A percentile compares a stretch with the other conserved stretches of the same genome.
Evolutionary conservation across 1,140 invertebrate species (phyloP).

Genomic region (Neodiprion virginianus): DNA sequence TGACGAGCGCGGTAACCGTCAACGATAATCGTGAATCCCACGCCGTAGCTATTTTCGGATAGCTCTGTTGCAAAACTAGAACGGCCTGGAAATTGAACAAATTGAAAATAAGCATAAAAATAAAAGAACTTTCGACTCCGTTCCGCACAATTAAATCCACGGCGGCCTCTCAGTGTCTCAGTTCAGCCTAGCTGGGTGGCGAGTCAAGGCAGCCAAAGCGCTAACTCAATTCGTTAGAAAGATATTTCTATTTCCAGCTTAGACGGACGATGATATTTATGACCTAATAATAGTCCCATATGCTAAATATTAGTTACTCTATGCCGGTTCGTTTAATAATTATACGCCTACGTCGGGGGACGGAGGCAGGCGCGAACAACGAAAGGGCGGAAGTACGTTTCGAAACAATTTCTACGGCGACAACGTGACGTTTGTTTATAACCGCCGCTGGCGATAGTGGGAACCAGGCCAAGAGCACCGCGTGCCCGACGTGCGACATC

Average conservation of each 20-base stretch:
- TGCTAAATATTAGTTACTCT: too few species aligned
- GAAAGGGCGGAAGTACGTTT: conserved; percentile 9
- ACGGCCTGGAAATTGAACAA: not conserved
- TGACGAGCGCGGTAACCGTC: not conserved
- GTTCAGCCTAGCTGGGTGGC: too few species aligned
- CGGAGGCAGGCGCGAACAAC: too few species aligned
- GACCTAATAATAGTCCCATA: too few species aligned
- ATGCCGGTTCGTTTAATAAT: too few species aligned
- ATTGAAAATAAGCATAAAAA: too few species aligned
- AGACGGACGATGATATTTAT: too few species aligned
- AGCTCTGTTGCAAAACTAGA: not conserved
- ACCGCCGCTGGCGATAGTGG: conserved; percentile 18
- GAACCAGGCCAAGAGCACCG: conserved; percentile 34
- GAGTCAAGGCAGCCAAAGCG: too few species aligned
- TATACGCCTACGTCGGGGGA: too few species aligned
- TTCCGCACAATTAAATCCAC: not conserved
- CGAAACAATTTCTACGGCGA: conserved; percentile 1
- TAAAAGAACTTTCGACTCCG: not conserved
- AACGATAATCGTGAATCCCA: not conserved
- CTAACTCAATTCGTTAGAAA: too few species aligned
- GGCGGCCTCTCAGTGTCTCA: too few species aligned
- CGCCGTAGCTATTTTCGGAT: not conserved
- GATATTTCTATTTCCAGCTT: too few species aligned
- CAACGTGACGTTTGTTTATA: not conserved
- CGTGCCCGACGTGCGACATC: conserved; percentile 28